phyloP scores from a whole-genome alignment of 2,888 invertebrate species.

The Zele albiditarsus region DNA sequence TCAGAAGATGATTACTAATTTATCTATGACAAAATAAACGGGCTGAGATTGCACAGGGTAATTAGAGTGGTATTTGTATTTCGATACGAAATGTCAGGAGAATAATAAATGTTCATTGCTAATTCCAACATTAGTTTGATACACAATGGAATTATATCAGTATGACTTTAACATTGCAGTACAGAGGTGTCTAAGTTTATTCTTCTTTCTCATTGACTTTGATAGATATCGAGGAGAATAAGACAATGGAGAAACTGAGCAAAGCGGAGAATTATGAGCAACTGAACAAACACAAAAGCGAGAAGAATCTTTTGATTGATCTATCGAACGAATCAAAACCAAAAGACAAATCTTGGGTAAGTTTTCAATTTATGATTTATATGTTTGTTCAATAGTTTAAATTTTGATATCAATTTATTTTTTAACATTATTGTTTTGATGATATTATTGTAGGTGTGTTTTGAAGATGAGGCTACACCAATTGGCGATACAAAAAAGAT shows the following conservation, averaged over 20 bases:
- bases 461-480: constrained; percentile 60
- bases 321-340: constrained; percentile 64
- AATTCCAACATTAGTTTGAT: too few relatives aligned
- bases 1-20: background rate
- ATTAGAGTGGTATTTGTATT: background rate
- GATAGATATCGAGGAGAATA: constrained; percentile 46
- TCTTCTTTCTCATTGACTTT: constrained; percentile 8
- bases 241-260: constrained; percentile 46
- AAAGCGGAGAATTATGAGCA: constrained; percentile 43
- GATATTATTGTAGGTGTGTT: constrained; percentile 61
- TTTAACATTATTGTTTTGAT: background rate
- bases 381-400: background rate
- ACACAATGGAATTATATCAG: background rate
- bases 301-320: constrained; percentile 69
- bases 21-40: background rate
- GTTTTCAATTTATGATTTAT: constrained; percentile 34
- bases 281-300: constrained; percentile 51
- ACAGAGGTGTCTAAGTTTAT: background rate
- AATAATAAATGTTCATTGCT: background rate
- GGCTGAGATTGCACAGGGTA: background rate
- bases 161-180: background rate
- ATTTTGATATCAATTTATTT: background rate
- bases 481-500: constrained; percentile 48
- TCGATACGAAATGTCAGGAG: background rate
- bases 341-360: constrained; percentile 67